phyloP scores from a whole-genome alignment of 2,888 invertebrate genomes.

The Geophilus truncorum region DNA sequence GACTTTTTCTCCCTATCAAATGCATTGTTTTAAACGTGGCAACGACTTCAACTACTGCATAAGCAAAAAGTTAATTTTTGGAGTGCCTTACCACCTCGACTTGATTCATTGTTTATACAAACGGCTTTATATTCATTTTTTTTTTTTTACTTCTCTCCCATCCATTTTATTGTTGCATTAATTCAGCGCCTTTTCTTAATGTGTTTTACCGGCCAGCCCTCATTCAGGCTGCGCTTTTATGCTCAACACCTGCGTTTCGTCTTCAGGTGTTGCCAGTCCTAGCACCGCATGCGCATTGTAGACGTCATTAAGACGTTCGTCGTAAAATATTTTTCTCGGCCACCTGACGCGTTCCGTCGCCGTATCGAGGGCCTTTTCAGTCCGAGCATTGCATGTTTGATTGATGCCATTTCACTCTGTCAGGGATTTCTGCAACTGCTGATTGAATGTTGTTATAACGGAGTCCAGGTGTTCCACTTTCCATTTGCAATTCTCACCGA shows the following conservation, averaged over 20 bases:
- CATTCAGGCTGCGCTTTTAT: not conserved
- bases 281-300: slow-evolving; percentile 10
- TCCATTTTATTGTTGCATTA: not conserved
- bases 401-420: not conserved
- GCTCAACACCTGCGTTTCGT: slow-evolving; percentile 10
- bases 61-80: not conserved
- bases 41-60: not conserved
- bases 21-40: too few relatives aligned
- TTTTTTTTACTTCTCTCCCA: not conserved
- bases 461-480: not conserved
- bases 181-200: slow-evolving; percentile 10
- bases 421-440: not conserved
- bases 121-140: not conserved
- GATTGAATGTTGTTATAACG: not conserved
- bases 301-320: not conserved
- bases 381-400: not conserved
- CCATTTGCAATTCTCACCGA: not conserved
- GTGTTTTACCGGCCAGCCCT: slow-evolving; percentile 4
- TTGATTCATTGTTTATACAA: slow-evolving; percentile 2
- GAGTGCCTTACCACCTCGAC: too few relatives aligned
- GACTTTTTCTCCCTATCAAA: too few relatives aligned
- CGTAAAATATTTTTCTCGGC: not conserved
- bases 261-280: slow-evolving; percentile 10
- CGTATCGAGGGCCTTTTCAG: not conserved
- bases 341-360: not conserved